Evolutionary conservation across 92 coral and sea anemone species (phyloP).

Genomic region (Hydrozoanthus gracilis): DNA sequence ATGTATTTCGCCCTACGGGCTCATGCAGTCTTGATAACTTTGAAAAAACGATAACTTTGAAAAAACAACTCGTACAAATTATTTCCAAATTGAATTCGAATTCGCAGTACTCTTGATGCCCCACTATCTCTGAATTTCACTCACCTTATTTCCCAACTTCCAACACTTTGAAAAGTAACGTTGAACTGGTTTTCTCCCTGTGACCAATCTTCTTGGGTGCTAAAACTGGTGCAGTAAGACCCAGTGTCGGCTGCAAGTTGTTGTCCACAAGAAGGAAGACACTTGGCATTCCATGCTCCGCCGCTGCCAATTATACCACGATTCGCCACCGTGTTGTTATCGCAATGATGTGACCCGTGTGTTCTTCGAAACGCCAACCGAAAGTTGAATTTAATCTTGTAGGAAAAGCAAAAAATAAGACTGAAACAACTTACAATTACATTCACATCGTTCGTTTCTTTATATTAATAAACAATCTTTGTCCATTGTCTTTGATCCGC

Average conservation of each 20-base stretch:
- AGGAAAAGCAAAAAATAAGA: no score
- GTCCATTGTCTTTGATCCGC: no score
- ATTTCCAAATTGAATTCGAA: no score
- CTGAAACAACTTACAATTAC: background rate
- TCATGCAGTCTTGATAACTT: no score
- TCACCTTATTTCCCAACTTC: constrained; percentile 17
- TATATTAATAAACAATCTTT: no score
- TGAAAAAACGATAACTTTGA: no score
- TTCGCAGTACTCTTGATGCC: no score
- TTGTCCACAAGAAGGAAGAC: constrained; percentile 9
- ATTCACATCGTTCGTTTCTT: no score
- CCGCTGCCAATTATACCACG: constrained; percentile 32
- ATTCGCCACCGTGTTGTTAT: constrained; percentile 21
- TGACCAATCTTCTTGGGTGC: constrained; percentile 60
- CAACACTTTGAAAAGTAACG: constrained; percentile 29
- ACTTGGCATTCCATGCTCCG: constrained; percentile 38
- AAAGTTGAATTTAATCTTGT: constrained; percentile 46
- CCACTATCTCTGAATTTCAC: background rate
- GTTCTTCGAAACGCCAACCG: constrained; percentile 65
- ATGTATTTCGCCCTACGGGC: no score
- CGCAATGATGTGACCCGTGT: constrained; percentile 31
- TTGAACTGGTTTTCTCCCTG: constrained; percentile 62
- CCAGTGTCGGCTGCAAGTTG: constrained; percentile 36
- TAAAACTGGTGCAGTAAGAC: constrained; percentile 54
- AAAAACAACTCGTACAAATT: no score